phyloP scores from a whole-genome alignment of 2,797 vertebrate genomes.

The Hyperoplus immaculatus region DNA sequence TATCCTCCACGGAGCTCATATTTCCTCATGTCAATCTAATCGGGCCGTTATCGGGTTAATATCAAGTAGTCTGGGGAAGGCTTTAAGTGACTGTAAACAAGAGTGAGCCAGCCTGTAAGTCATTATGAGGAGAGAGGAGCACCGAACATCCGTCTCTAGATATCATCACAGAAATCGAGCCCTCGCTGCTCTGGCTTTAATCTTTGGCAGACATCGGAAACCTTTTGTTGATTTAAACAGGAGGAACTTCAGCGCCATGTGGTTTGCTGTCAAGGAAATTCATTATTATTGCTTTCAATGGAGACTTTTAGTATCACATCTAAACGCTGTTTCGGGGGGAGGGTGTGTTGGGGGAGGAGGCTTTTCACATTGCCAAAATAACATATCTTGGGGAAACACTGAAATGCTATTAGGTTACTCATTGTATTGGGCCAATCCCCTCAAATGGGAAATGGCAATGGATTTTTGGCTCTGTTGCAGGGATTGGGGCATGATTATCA shows the following conservation, averaged over 20 bases:
- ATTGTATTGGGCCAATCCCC: conserved; percentile 76
- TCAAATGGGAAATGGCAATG: conserved; percentile 74
- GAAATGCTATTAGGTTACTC: conserved; percentile 79
- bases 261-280: conserved; percentile 68
- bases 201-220: conserved; percentile 59
- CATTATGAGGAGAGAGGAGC: conserved; percentile 65
- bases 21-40: conserved; percentile 45
- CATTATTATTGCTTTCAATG: conserved; percentile 72
- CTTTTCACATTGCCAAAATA: conserved; percentile 66
- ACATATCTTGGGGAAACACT: conserved; percentile 77
- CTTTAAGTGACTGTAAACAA: conserved; percentile 69
- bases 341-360: neutral
- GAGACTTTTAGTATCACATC: conserved; percentile 69
- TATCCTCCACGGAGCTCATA: conserved; percentile 24
- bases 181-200: conserved; percentile 60
- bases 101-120: conserved; percentile 60
- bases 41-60: conserved; percentile 49
- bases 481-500: conserved; percentile 77
- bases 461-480: conserved; percentile 75
- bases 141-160: conserved; percentile 69
- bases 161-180: conserved; percentile 70
- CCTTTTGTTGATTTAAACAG: conserved; percentile 59
- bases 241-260: conserved; percentile 58
- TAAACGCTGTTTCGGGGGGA: conserved; percentile 63
- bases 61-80: conserved; percentile 52